A percentile compares a stretch with the other conserved stretches of the same genome.
These are phyloP conservation scores for Rhopalosiphum maidis DNA, from an alignment of 1,140 invertebrate genomes.

Conservation along the genomic window DNA sequence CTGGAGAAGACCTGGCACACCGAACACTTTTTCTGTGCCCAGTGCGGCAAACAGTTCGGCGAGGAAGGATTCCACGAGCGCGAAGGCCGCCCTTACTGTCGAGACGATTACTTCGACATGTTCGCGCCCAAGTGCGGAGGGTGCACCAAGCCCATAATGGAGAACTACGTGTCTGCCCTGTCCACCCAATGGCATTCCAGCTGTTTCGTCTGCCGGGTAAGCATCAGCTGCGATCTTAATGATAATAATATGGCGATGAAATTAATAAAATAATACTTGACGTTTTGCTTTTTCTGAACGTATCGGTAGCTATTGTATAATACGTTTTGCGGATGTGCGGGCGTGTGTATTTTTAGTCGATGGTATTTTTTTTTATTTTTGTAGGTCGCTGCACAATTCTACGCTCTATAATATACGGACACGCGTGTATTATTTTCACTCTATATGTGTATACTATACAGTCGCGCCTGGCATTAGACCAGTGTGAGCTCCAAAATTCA, in stretches of 20 bases:
- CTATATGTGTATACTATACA: neutral
- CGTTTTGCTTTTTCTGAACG: neutral
- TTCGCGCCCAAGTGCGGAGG: conserved; percentile 99
- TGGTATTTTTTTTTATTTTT: conserved; percentile 4
- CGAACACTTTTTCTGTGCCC: conserved; percentile 98
- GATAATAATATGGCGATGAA: neutral
- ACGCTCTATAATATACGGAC: neutral
- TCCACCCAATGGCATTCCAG: conserved; percentile 99
- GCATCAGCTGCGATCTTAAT: conserved; percentile 63
- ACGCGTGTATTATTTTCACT: conserved; percentile 27
- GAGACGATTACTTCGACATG: conserved; percentile 96
- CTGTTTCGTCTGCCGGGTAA: conserved; percentile 99
- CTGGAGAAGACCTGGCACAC: conserved; percentile 99
- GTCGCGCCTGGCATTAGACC: conserved; percentile 31
- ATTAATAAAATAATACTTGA: neutral
- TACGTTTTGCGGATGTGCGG: neutral
- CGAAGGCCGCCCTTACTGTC: conserved; percentile 93
- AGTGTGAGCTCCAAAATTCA: conserved; percentile 25
- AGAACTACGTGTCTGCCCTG: conserved; percentile 98
- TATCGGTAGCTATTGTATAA: neutral
- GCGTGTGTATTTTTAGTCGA: conserved; percentile 36
- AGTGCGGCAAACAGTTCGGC: conserved; percentile 95
- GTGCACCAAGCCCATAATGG: conserved; percentile 95
- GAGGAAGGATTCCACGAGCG: conserved; percentile 96
- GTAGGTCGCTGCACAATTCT: conserved; percentile 5